Conservation (phyloP, 1,140 invertebrate genomes). For the Bactericera cockerelli region DNA sequence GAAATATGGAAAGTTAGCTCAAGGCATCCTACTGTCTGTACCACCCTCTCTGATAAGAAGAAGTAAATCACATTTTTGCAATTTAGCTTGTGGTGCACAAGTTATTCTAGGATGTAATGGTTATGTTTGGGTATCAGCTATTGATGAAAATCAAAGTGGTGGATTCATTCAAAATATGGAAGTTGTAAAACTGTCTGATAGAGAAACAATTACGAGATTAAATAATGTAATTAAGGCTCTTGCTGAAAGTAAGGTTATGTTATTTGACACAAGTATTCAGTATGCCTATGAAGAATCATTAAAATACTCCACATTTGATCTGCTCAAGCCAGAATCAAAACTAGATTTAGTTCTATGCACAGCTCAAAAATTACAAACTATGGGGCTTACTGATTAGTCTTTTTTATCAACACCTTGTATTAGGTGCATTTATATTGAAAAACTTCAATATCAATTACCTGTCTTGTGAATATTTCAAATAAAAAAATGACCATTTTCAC, state of each 20-base stretch:
- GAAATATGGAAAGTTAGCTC: slow-evolving; percentile 88
- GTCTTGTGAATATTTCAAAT: too few species aligned
- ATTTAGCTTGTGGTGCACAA: slow-evolving; percentile 73
- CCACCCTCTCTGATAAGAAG: slow-evolving; percentile 83
- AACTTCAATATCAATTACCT: too few species aligned
- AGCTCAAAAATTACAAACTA: slow-evolving; percentile 14
- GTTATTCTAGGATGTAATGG: slow-evolving; percentile 95
- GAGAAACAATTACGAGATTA: slow-evolving; percentile 69
- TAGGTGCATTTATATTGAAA: too few species aligned
- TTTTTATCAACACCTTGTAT: too few species aligned
- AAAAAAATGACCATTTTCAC: too few species aligned
- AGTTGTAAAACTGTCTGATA: slow-evolving; percentile 40
- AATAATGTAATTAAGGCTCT: slow-evolving; percentile 80
- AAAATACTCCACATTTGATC: slow-evolving; percentile 43
- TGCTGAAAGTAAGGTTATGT: slow-evolving; percentile 65
- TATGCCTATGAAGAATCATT: slow-evolving; percentile 81
- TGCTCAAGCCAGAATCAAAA: slow-evolving; percentile 15
- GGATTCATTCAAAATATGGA: slow-evolving; percentile 70
- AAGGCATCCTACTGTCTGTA: slow-evolving; percentile 82
- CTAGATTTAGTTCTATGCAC: slow-evolving; percentile 14
- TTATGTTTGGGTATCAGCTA: slow-evolving; percentile 83
- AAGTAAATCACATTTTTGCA: slow-evolving; percentile 92
- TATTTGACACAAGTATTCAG: slow-evolving; percentile 83
- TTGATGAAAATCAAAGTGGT: slow-evolving; percentile 49
- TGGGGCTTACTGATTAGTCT: slow-evolving; percentile 11